Evolutionary conservation across 2,113 vertebrate species (phyloP).

Genomic region (Noctilio leporinus): DNA sequence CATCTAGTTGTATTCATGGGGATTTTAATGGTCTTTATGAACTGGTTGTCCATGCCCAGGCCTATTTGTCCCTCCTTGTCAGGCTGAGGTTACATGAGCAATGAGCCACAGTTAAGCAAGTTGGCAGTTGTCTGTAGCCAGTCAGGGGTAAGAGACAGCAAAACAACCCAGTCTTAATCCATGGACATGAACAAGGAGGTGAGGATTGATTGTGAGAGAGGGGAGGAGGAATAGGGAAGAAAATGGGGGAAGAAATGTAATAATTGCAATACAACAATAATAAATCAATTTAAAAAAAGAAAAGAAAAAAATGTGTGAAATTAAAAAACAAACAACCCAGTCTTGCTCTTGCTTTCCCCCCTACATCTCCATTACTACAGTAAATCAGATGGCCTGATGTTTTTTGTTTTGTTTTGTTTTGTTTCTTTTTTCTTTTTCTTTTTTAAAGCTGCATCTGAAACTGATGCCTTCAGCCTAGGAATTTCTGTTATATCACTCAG

Average conservation of each 20-base stretch:
- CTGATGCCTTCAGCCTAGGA: conserved; percentile 35
- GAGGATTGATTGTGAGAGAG: too few relatives aligned
- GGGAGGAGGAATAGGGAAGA: too few relatives aligned
- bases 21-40: not conserved
- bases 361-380: not conserved
- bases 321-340: not conserved
- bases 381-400: conserved; percentile 49
- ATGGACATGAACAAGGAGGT: too few relatives aligned
- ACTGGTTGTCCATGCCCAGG: not conserved
- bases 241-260: too few relatives aligned
- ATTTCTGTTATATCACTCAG: conserved; percentile 2
- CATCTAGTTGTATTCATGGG: not conserved
- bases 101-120: not conserved
- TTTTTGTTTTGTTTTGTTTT: too few relatives aligned
- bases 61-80: not conserved
- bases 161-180: not conserved
- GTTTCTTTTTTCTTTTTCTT: too few relatives aligned
- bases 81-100: not conserved
- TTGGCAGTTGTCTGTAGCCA: not conserved
- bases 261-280: too few relatives aligned
- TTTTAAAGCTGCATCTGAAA: conserved; percentile 15
- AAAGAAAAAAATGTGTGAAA: too few relatives aligned
- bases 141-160: not conserved
- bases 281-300: too few relatives aligned
- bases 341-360: not conserved